Base-by-base conservation (phyloP, 1,140 invertebrate genomes). In the Laupala kohalensis region DNA sequence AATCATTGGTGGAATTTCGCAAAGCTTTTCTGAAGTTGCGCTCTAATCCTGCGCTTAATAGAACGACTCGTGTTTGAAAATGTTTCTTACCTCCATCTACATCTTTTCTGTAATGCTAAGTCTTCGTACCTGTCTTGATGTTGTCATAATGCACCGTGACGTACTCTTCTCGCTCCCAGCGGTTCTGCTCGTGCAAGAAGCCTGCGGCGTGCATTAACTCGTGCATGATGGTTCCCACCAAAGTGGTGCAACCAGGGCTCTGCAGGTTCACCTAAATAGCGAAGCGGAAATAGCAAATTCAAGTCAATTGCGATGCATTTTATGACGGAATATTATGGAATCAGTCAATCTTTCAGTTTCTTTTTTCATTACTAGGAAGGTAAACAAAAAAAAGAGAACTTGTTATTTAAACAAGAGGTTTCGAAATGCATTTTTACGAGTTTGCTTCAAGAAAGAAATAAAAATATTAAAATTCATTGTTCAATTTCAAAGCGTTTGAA, bases 131-230 rank as follows among this genome's bases (percentile, higher is more conserved):
- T 66, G 78, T 75, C 75, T 85, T 81, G 25, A 96, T 89, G 78
- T 95, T 95, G 1, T 87, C 75, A 79, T 87, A 93, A 30, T 86
- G 80, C 25, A 95, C 86, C 4, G 77, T 81, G 0, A 95, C 88
- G 76, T 84, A 91, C 26, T 88, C 81, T 76, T 95, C 93, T 24
- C 94, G 81, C 74, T 95, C 93, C 27, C 81, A 84, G 27, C 93
- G 83, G 75, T 89, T 93, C 77, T 95, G 93, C 77, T 95, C 93
- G 78, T 96, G 94, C 77, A 91, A 84, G 79, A 95, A 95, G 0
- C 94, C 94, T 24, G 91, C 76, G 0, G 90, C 88, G 75, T 96
- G 93, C 84, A 94, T 89, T 74, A 95, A 79, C 78, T 96, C 93
- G 76, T 96, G 93, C 29, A 91, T 81, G n/a, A 91, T 83, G 0